Evolutionary conservation across 2,113 vertebrate species (phyloP), one percentile per base, ranked within the genome.

Genomic region (Emydocephalus ijimae): DNA sequence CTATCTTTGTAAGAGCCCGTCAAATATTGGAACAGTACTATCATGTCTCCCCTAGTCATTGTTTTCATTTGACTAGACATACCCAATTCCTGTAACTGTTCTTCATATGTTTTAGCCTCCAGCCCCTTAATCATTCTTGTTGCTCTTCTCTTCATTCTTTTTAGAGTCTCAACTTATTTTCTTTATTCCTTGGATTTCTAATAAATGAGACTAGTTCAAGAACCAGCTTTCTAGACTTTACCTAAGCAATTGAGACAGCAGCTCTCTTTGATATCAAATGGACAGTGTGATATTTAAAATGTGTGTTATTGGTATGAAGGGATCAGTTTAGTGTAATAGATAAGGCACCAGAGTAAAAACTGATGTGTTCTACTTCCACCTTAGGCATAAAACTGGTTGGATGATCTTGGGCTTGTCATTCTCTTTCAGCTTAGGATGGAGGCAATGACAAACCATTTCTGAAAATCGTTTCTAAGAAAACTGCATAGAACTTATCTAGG

Each of bases 111-210:
- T 64, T 64, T 64, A 64, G 26, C 3, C 26, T 64, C 26, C 1
- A 64, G 26, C 26, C 26, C 1, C 59, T 11, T 64, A 64, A 29
- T 64, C 61, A 64, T 64, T 29, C 26, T 64, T 64, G 61, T 64
- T 64, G 10, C 26, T 64, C 24, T 64, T 64, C 26, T 64, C 10
- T 64, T 10, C 0, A 29, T 11, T 29, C 24, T 61, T 29, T 29
- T 10, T 61, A 61, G 10, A 4, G 59, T 61, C 59, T 61, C 10
- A 61, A 61, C 26, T 34, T 74, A 1, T 1, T 18, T 34, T 8
- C 52, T 90, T 8, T 69, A 91, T 18, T 5, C 7, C 21, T 1
- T 0, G 0, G 0, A 0, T 0, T 10, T 14, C 20, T 91, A 50
- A 34, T 34, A 90, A 8, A 93, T 85, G 57, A 26, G 69, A 55